Conservation (phyloP, 1,140 invertebrate genomes). For the Druon quercuslanigerum region DNA sequence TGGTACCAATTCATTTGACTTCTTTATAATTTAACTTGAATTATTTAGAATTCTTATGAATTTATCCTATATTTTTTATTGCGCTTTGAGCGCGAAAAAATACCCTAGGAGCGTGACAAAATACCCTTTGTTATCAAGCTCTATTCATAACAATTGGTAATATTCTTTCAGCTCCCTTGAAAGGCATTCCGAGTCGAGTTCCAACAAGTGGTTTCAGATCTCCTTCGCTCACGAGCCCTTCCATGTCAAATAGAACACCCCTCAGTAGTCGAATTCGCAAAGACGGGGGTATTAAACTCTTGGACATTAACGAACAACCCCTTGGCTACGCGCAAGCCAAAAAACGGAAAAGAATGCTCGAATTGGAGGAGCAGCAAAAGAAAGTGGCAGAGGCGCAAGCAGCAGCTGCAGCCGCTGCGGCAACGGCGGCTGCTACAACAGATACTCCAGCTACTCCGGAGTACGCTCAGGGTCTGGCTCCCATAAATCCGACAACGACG, state of each 20-base stretch:
- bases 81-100: too few species aligned
- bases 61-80: too few species aligned
- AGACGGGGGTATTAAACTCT: constrained; percentile 93
- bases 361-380: constrained; percentile 87
- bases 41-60: too few species aligned
- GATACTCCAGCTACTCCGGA: constrained; percentile 78
- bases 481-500: constrained; percentile 70
- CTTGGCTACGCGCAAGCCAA: constrained; percentile 80
- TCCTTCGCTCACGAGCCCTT: constrained; percentile 77
- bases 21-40: too few species aligned
- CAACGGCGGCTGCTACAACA: constrained; percentile 71
- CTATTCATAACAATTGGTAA: constrained; percentile 40
- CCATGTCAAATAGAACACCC: constrained; percentile 73
- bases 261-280: constrained; percentile 79
- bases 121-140: too few species aligned
- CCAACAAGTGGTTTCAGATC: constrained; percentile 81
- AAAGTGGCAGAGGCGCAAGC: constrained; percentile 80
- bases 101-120: too few species aligned
- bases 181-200: constrained; percentile 90
- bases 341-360: constrained; percentile 78
- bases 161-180: constrained; percentile 84
- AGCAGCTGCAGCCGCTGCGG: constrained; percentile 72
- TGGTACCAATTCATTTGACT: too few species aligned
- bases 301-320: constrained; percentile 96
- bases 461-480: constrained; percentile 80